Base-by-base conservation (phyloP, 2,797 vertebrate genomes). In the Coranthus polyacanthus region DNA sequence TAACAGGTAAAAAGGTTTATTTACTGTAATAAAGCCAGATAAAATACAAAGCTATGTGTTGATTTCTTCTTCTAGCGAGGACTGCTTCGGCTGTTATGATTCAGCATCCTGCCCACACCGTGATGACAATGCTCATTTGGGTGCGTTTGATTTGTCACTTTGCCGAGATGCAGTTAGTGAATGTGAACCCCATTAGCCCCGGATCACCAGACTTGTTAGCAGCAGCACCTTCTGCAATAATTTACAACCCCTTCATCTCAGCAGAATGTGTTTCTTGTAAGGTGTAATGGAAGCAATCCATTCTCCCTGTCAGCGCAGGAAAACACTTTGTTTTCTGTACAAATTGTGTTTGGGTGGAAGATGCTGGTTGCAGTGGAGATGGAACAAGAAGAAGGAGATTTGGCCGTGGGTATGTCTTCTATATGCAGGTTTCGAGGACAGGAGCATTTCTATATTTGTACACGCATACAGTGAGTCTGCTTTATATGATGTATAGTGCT, bases 131-230 rank as follows among this genome's bases (percentile, higher is more conserved):
- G 49, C 64, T 81, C 69, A 68, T 87, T 86, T 79, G 72, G 79
- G 65, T 51, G 55, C 13, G 20, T 86, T 81, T 79, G 75, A 96
- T 95, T 94, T 95, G 95, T 95, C 88, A 92, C 93, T 77, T 91
- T 89, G 93, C 93, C 59, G 91, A 92, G 92, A 93, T 88, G 79
- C 82, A 75, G 75, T 94, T 93, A 90, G 94, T 92, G 93, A 94
- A 95, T 87, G 93, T 94, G 95, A 95, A 96, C 94, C 95, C 96
- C 95, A 97, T 97, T 98, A 97, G 95, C 90, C 91, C 93, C 81
- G 92, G 94, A 95, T 97, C 96, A 95, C 94, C 94, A 95, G 95
- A 93, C 96, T 96, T 97, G 97, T 98, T 97, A 97, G 96, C 93
- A 93, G 94, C 93, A 51, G 78, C 85, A 78, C 81, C 79, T 75